Evolutionary conservation across 2,888 invertebrate species (phyloP).

Genomic region (Protonemura montana): DNA sequence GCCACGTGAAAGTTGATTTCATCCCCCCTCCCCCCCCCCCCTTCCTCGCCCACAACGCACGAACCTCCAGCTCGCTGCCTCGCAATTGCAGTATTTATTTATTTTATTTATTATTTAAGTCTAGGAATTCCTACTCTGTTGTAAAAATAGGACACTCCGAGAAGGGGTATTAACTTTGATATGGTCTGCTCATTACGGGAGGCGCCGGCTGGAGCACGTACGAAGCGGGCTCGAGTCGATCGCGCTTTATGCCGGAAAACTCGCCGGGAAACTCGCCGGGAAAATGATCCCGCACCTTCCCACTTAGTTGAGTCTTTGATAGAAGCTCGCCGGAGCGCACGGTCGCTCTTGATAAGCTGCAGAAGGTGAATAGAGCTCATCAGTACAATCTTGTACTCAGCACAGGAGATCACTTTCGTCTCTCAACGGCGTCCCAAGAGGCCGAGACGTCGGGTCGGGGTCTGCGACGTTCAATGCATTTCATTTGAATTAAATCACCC

Average conservation of each 20-base stretch:
- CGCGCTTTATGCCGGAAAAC: too few species aligned
- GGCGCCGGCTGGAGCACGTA: not conserved
- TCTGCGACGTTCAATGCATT: not conserved
- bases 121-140: too few species aligned
- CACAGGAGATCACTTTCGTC: not conserved
- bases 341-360: not conserved
- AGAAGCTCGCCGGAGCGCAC: not conserved
- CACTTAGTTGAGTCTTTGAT: not conserved
- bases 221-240: not conserved
- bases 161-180: not conserved
- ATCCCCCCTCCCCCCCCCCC: too few species aligned
- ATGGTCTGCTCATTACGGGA: not conserved
- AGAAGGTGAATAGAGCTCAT: not conserved
- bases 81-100: too few species aligned
- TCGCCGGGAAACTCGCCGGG: too few species aligned
- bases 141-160: not conserved
- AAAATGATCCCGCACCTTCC: not conserved
- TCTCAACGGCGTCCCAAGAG: not conserved
- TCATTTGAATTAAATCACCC: not conserved
- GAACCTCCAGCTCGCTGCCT: too few species aligned
- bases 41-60: too few species aligned
- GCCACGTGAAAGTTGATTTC: too few species aligned
- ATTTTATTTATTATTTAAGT: too few species aligned
- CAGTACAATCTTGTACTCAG: not conserved
- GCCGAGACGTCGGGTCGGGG: too few species aligned